Evolutionary conservation across 2,113 vertebrate genomes (phyloP).

Genomic region (Blennius ocellaris): DNA sequence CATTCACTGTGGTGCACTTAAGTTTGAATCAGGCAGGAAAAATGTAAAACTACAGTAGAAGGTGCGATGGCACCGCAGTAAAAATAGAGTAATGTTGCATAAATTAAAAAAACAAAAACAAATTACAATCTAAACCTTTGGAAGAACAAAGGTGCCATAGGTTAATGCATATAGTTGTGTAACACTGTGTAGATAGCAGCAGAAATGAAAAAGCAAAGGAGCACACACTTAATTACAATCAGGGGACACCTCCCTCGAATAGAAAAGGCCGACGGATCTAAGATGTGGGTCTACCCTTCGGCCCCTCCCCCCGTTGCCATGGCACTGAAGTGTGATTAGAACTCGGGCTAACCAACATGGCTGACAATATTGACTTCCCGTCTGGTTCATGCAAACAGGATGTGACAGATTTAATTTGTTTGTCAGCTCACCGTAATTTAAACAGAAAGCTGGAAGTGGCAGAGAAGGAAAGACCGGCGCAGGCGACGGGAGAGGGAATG

Average conservation of each 20-base stretch:
- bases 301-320: slow-evolving; percentile 57
- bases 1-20: too few species aligned
- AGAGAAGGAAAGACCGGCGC: slow-evolving; percentile 53
- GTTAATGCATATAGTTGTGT: background rate
- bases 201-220: slow-evolving; percentile 1
- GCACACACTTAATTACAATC: background rate
- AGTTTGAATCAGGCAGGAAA: too few species aligned
- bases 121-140: background rate
- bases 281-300: slow-evolving; percentile 8
- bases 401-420: slow-evolving; percentile 87
- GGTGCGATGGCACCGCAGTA: too few species aligned
- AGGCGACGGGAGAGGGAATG: slow-evolving; percentile 40
- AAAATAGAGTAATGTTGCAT: too few species aligned
- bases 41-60: too few species aligned
- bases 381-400: slow-evolving; percentile 83
- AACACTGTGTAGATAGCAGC: background rate
- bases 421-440: slow-evolving; percentile 85
- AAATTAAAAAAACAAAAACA: background rate
- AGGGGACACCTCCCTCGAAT: background rate
- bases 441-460: slow-evolving; percentile 79
- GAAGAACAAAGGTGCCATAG: background rate
- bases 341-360: slow-evolving; percentile 81
- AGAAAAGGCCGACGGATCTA: background rate
- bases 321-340: slow-evolving; percentile 84
- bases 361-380: slow-evolving; percentile 82